Evolutionary conservation across 1,140 invertebrate genomes (phyloP).

Genomic region (Habropoda laboriosa): DNA sequence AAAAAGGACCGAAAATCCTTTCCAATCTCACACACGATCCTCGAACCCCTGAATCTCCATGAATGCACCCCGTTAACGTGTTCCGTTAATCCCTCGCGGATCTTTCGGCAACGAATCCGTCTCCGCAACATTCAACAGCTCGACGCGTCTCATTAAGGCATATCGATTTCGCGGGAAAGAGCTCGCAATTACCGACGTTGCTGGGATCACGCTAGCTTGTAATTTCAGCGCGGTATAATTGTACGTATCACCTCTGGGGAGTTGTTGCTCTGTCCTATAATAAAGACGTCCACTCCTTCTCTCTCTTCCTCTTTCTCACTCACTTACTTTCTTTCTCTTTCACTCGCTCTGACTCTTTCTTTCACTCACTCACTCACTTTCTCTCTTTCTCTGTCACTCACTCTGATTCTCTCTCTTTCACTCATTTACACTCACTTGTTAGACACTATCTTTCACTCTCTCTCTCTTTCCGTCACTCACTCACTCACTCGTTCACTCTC

Average conservation of each 20-base stretch:
- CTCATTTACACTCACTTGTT: too few species aligned
- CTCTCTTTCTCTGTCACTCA: too few species aligned
- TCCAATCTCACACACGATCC: too few species aligned
- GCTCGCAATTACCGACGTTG: conserved; percentile 15
- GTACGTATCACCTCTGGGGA: conserved; percentile 19
- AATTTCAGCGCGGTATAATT: conserved; percentile 24
- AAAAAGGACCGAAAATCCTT: not conserved
- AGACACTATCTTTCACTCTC: too few species aligned
- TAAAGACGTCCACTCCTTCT: conserved; percentile 15
- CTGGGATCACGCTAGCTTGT: conserved; percentile 7
- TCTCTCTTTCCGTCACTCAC: too few species aligned
- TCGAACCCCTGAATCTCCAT: not conserved
- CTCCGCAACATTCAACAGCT: not conserved
- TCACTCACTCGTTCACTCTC: not conserved
- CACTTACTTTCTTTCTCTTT: too few species aligned
- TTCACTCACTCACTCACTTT: not conserved
- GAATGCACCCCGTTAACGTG: not conserved
- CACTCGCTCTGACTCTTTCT: not conserved
- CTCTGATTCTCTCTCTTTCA: not conserved
- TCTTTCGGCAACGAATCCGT: not conserved
- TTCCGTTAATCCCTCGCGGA: not conserved
- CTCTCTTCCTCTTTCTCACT: not conserved
- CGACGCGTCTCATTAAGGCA: conserved; percentile 18
- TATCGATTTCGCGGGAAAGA: conserved; percentile 20
- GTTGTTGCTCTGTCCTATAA: conserved; percentile 19